Conservation (phyloP, 2,888 invertebrate species). For the Pyrrhia umbra region DNA sequence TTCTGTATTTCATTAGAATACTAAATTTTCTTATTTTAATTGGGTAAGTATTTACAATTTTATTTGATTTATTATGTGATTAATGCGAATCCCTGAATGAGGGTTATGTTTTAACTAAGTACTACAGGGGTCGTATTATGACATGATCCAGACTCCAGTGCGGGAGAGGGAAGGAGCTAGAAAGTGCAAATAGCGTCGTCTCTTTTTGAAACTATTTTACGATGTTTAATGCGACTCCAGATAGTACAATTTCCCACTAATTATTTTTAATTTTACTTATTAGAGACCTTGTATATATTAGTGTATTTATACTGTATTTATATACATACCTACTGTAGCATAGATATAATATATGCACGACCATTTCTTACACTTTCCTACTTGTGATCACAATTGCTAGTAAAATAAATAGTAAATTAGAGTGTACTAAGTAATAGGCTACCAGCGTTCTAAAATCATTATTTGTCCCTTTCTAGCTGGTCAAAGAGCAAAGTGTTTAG, state of each 20-base stretch:
- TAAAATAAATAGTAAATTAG: neutral
- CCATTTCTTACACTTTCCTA: conserved; percentile 33
- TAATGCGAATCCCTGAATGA: too few relatives aligned
- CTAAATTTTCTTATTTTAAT: conserved; percentile 46
- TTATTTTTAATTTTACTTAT: conserved; percentile 47
- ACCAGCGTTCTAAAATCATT: neutral
- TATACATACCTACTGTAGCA: conserved; percentile 59
- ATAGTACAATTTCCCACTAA: conserved; percentile 27
- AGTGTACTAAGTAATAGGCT: conserved; percentile 15
- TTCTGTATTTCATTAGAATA: conserved; percentile 54
- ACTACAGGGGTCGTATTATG: too few relatives aligned
- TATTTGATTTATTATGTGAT: too few relatives aligned
- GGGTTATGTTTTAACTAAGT: too few relatives aligned
- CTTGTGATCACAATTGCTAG: conserved; percentile 15
- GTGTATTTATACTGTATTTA: conserved; percentile 70
- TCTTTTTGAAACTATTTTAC: too few relatives aligned
- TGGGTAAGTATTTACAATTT: too few relatives aligned
- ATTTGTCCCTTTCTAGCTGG: too few relatives aligned
- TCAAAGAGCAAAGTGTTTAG: too few relatives aligned
- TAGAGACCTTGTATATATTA: conserved; percentile 69
- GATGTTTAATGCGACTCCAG: conserved; percentile 48
- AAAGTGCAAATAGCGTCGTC: too few relatives aligned
- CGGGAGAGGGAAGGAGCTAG: too few relatives aligned
- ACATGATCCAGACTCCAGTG: too few relatives aligned
- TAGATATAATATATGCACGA: conserved; percentile 42